Conservation (phyloP, 1,140 invertebrate genomes). For the Physella acuta region DNA sequence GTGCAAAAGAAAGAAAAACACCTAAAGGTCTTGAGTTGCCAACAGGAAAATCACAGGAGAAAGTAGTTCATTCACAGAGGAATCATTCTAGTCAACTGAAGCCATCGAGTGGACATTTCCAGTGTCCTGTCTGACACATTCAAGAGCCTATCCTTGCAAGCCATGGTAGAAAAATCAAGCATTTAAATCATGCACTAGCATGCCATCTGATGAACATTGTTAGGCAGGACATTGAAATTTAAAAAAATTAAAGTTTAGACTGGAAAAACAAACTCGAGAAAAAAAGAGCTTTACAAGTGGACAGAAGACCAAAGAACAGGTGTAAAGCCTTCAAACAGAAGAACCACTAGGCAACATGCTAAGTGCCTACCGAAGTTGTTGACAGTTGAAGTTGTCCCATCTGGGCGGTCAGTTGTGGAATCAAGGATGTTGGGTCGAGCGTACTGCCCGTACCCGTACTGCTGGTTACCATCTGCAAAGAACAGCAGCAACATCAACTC, state of each 20-base stretch:
- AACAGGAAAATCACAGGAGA: no score
- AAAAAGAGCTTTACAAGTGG: not conserved
- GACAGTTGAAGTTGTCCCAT: slow-evolving; percentile 27
- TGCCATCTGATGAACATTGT: no score
- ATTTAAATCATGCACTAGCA: not conserved
- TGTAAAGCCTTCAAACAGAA: not conserved
- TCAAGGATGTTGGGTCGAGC: slow-evolving; percentile 22
- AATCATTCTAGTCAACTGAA: no score
- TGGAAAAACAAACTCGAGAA: not conserved
- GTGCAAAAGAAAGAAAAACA: no score
- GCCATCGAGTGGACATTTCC: no score
- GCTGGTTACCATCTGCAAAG: slow-evolving; percentile 25
- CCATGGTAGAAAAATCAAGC: not conserved
- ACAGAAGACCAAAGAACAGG: not conserved
- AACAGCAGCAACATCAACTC: slow-evolving; percentile 11
- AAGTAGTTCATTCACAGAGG: no score
- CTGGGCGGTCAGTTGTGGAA: slow-evolving; percentile 25
- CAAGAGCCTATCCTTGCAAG: no score
- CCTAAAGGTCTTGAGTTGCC: no score
- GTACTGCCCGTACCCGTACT: slow-evolving; percentile 17
- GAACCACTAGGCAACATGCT: slow-evolving; percentile 18
- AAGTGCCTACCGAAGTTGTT: slow-evolving; percentile 24
- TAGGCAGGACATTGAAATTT: no score
- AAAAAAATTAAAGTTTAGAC: no score
- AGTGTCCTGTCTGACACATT: no score